Base-by-base conservation (phyloP, 2,888 invertebrate genomes). In the Anodontia alba region DNA sequence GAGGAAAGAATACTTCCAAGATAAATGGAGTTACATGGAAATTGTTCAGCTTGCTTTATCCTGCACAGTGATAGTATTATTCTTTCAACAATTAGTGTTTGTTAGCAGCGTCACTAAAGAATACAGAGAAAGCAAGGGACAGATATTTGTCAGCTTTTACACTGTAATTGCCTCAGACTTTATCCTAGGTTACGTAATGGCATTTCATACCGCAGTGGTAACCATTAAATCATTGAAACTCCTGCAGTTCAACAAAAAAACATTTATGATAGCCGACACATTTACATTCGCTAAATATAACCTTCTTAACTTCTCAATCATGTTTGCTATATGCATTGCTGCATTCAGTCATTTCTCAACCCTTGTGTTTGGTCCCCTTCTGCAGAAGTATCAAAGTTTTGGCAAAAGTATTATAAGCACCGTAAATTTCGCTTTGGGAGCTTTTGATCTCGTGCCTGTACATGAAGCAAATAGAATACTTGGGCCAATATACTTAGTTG, bases 141-240 rank as follows among this genome's bases (percentile, higher is more conserved):
- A 73, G 17, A 57, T 33, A 1, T 89, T 86, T 74, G 68, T 87
- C 57, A 89, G 83, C 74, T 90, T 90, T 54, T 85, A 89, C 54
- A 42, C 80, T 1, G 86, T 86, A 31, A 73, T 83, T 10, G 76
- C 75, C 7, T 87, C 81, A 78, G 87, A 88, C 49, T 79, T 76
- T 57, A 46, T 79, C 3, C 76, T 89, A 20, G 69, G 73, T 0
- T 88, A 88, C 42, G 49, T 87, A 0, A 69, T 85, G 67, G 88
- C 81, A 10, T 67, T 72, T 20, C 69, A 89, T 0, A 79, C 86
- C 15, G n/a, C 80, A 8, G 12, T 89, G 0, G 74, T 84, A 12
- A 88, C 87, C n/a, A 7, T 89, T 23, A 89, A 89, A 76, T 51
- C 85, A 29, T 68, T 87, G 54, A 89, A 89, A 68, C 72, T 87